Base-by-base conservation (phyloP, 2,797 vertebrate genomes). In the Hafferia zeledoni region DNA sequence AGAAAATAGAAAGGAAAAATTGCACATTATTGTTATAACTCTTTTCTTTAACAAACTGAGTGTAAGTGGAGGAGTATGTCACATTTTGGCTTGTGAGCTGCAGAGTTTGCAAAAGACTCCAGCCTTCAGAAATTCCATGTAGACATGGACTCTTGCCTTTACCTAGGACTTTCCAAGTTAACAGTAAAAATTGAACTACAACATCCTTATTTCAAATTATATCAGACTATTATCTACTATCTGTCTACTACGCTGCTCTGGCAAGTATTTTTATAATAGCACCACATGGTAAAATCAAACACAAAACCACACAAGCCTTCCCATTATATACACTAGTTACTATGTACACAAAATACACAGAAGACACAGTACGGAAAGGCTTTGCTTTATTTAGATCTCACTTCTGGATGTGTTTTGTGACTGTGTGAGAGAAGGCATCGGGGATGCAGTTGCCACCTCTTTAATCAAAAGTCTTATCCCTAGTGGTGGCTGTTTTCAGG, bases 181-280 rank as follows among this genome's bases (percentile, higher is more conserved):
- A 97, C 57, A 52, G 60, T 87, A 96, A 93, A 91, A 91, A 75
- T 59, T 57, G 43, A 89, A 90, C 95, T 76, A 93, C 95, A 98
- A 95, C 94, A 82, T 95, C 97, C 89, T 97, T 97, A 98, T 97
- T 97, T 98, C 97, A 96, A 83, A 91, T 91, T n/a, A 13, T 35
- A 46, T 77, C 77, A 83, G 57, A 71, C 78, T 94, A 71, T 95
- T 94, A 93, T 91, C 84, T 96, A 76, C 68, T 78, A 93, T 63
- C 95, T 94, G 93, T 91, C 84, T 96, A 76, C 68, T 78, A 93
- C 63, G 93, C 39, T 89, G 52, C 80, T 94, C 56, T 22, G 11
- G 39, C 74, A 91, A 55, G 57, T 69, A 83, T 69, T 89, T 87
- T 94, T 77, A 70, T 55, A 90, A 77, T 77, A 79, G 44, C 39